Evolutionary conservation across 2,888 invertebrate genomes (phyloP), one percentile per base, ranked within the genome.

Genomic region (Aromia moschata): DNA sequence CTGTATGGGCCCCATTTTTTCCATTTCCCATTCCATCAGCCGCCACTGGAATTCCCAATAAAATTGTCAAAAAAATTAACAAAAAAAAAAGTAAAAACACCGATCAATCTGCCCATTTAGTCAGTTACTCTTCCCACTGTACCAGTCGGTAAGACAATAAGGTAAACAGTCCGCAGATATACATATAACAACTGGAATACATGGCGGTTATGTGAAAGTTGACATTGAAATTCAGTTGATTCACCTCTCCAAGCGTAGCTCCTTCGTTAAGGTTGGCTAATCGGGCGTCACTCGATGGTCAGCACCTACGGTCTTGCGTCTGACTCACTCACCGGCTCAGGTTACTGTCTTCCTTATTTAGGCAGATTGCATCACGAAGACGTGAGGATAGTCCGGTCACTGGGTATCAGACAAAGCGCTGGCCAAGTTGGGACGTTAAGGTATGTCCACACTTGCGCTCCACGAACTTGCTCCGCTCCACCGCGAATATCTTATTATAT

Each of bases 191-290:
- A 47, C 37, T 31, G 15, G 16, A 45, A 45, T 45, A 31, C 16
- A 31, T 12, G 10, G 44, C 37, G 12, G 38, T 36, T 37, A 51
- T 59, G 62, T 60, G 61, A 68, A 68, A 66, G 62, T 62, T 55
- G 67, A 68, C 69, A 64, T 68, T 68, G 68, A 64, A 64, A 63
- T 36, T 45, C 58, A 60, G 68, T 70, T 69, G 69, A 70, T 65
- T 69, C 64, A 67, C 64, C 65, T 67, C 51, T 37, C 11, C 25
- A 25, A 38, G 38, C 38, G 12, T 37, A 31, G 15, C 45, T 45
- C 45, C 56, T 65, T 59, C 54, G 66, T 58, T 52, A 62, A 69
- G 70, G 70, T 68, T 68, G 70, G 64, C 51, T 55, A 62, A 57
- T 52, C 67, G 59, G 67, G 65, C 68, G 67, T 47, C 51, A 58